A percentile compares a stretch with the other conserved stretches of the same genome.
phyloP scores from a whole-genome alignment of 2,113 vertebrate species.

The Columba janthina region DNA sequence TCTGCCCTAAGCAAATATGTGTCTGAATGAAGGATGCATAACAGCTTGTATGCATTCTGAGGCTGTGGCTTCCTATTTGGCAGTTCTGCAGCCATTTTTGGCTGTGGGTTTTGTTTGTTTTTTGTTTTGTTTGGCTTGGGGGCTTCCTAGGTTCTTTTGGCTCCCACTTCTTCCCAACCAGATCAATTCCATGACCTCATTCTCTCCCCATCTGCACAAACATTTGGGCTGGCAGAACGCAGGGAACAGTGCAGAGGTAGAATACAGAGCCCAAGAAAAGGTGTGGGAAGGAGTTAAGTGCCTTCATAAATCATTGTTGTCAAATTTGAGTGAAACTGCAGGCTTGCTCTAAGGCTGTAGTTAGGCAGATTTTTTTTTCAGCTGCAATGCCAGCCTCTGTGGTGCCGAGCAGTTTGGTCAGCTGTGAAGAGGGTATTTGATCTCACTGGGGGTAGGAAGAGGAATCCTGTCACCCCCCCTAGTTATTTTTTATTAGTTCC shows the following conservation, averaged over 20 bases:
- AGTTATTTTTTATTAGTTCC: background rate
- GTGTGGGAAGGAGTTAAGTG: background rate
- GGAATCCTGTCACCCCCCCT: background rate
- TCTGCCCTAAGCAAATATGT: slow-evolving; percentile 1
- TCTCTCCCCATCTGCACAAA: slow-evolving; percentile 50
- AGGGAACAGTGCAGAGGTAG: background rate
- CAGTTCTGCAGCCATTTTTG: slow-evolving; percentile 29
- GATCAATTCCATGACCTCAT: slow-evolving; percentile 2
- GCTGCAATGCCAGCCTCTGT: background rate
- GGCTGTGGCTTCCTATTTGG: slow-evolving; percentile 28
- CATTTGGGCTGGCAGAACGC: slow-evolving; percentile 35
- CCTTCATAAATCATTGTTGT: slow-evolving; percentile 12
- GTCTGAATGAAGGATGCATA: slow-evolving; percentile 1
- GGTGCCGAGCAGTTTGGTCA: background rate
- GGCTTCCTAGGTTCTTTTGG: slow-evolving; percentile 44
- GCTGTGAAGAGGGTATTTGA: background rate
- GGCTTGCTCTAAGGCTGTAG: background rate
- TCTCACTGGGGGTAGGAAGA: background rate
- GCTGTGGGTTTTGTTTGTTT: slow-evolving; percentile 22
- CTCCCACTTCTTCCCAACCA: background rate
- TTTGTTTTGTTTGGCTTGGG: slow-evolving; percentile 34
- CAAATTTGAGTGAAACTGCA: background rate
- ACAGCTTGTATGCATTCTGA: background rate
- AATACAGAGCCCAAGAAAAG: background rate
- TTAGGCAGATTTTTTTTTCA: background rate